Evolutionary conservation across 2,113 vertebrate genomes (phyloP), one percentile per base, ranked within the genome.

Genomic region (Anser brachyrhynchus): DNA sequence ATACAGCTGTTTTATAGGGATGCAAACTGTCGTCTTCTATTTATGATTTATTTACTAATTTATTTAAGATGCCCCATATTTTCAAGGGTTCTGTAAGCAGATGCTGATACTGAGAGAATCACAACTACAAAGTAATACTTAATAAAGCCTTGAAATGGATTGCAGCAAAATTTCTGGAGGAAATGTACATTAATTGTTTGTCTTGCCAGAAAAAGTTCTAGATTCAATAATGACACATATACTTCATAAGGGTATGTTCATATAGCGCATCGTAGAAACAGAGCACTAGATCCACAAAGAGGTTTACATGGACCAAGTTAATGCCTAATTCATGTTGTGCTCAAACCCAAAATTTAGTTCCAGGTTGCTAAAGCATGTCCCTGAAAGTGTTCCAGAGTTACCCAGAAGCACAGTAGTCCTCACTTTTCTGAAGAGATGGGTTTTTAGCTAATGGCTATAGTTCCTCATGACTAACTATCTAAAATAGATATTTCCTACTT

Each of bases 371-470:
- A 75, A 59, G 26, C 37, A 51, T 1, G 0, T 64, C 29, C 41
- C 72, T 84, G 22, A 41, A 77, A 46, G 52, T 59, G 15, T 79
- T 44, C 52, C 67, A 44, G 41, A 51, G 80, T 72, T 71, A 65
- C 9, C 25, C 31, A 43, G 67, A 67, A 73, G 14, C 37, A 37
- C 28, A 10, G 4, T 19, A 37, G 58, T 39, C 59, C 44, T 91
- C 67, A 20, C 19, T 61, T 0, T 54, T 44, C 52, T 66, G 44
- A 46, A 49, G 44, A 35, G 46, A 44, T 0, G 0, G 5, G 16
- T 1, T 54, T 86, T 79, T n/a, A 9, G 46, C 19, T 54, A 26
- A 19, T 11, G 19, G 13, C 37, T 59, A 1, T 17, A 44, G 22
- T 61, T 33, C 33, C 37, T 79, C 29, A 29, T 44, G 35, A 73